Base-by-base conservation (phyloP, 2,797 vertebrate species). In the Poeciliopsis gracilis region DNA sequence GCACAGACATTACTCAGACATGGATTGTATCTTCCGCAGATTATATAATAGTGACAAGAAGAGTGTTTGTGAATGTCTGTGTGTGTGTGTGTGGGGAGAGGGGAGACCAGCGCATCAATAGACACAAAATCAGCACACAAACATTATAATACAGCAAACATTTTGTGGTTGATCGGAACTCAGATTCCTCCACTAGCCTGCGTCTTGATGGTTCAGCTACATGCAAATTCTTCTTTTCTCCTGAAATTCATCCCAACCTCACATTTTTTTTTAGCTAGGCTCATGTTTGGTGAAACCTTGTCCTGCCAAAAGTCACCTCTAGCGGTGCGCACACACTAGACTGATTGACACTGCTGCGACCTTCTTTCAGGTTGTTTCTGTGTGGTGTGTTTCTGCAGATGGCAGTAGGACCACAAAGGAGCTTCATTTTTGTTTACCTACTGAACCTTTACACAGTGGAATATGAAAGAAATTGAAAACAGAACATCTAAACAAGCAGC, bases 11-110 rank as follows among this genome's bases (percentile, higher is more conserved):
- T 75, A 76, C 8, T 55, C 51, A 76, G 69, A 13, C 41, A 28
- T 23, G 61, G 77, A 79, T 59, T 33, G 12, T 75, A 8, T 30
- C 47, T 71, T 41, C 45, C 28, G 20, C 15, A 75, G 59, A 78
- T 67, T 49, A 74, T 53, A 9, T 66, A 66, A 36, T 20, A 15
- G 61, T 38, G 33, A 66, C 36, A 61, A 33, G n/a, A 61, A 33
- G 57, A 61, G 28, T 7, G 57, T 61, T 20, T 20, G 47, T 8
- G 6, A 49, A 2, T 49, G 47, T 16, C 23, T 12, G 23, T 57
- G 20, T 55, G 53, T 28, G n/a, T 12, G n/a, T 5, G 57, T 2
- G 57, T 33, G 33, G 36, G 33, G 33, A 2, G 2, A 2, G 6
- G 7, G 16, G 16, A 6, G 0, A 28, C 4, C 30, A 33, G 15